These are phyloP conservation scores for Scarus forsteni DNA, from an alignment of 2,797 vertebrate species.

Conservation along the genomic window DNA sequence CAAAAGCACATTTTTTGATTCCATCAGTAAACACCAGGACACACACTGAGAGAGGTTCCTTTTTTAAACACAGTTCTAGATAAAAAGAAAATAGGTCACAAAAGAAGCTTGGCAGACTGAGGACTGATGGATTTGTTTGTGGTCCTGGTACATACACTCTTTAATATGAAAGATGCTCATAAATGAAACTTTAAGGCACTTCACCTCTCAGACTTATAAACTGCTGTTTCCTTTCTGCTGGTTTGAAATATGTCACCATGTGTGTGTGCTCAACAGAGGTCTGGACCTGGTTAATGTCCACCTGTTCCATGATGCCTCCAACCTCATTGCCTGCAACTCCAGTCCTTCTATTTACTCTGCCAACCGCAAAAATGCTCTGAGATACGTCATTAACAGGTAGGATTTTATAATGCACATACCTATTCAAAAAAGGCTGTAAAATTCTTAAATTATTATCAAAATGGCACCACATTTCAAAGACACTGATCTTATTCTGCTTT, in stretches of 20 bases:
- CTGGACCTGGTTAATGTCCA: constrained; percentile 89
- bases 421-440: background rate
- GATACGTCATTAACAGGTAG: constrained; percentile 87
- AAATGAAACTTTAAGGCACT: constrained; percentile 31
- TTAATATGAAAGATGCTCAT: constrained; percentile 38
- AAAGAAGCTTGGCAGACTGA: constrained; percentile 52
- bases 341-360: constrained; percentile 87
- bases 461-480: too few relatives aligned
- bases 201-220: background rate
- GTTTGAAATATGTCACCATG: too few relatives aligned
- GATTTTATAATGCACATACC: background rate
- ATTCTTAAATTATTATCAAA: too few relatives aligned
- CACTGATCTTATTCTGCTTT: too few relatives aligned
- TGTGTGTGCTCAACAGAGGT: constrained; percentile 69
- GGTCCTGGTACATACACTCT: constrained; percentile 33
- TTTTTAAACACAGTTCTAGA: too few relatives aligned
- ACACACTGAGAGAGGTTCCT: too few relatives aligned
- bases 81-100: too few relatives aligned
- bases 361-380: constrained; percentile 84
- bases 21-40: too few relatives aligned
- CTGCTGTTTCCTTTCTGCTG: constrained; percentile 10
- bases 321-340: constrained; percentile 86
- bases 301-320: constrained; percentile 90
- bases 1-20: too few relatives aligned
- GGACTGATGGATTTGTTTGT: constrained; percentile 73